Percentiles rank a stretch among this genome's conserved stretches.
These are phyloP conservation scores for Taurulus bubalis DNA, from an alignment of 2,113 vertebrate genomes.

Conservation along the genomic window DNA sequence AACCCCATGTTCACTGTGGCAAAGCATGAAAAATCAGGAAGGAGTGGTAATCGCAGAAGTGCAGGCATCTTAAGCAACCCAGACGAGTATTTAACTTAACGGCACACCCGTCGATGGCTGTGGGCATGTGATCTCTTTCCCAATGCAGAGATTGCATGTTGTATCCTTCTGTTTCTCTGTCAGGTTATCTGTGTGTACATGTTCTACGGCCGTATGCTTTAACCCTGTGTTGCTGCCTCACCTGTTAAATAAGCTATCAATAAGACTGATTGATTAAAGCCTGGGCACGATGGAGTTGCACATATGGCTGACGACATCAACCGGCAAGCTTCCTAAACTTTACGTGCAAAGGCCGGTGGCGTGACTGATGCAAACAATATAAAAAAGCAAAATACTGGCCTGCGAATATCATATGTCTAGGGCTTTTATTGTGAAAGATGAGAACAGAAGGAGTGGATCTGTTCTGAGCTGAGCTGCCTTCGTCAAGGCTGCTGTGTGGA, in stretches of 20 bases:
- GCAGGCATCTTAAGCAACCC: slow-evolving; percentile 53
- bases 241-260: slow-evolving; percentile 74
- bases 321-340: slow-evolving; percentile 26
- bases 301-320: slow-evolving; percentile 41
- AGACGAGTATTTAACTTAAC: slow-evolving; percentile 45
- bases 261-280: slow-evolving; percentile 66
- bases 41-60: slow-evolving; percentile 53
- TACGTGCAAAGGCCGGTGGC: no score
- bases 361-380: not conserved
- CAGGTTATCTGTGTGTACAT: slow-evolving; percentile 27
- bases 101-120: slow-evolving; percentile 30
- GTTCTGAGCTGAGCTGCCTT: no score
- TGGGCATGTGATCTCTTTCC: slow-evolving; percentile 39
- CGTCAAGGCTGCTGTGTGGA: no score
- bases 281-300: slow-evolving; percentile 44
- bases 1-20: slow-evolving; percentile 33
- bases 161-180: slow-evolving; percentile 25
- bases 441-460: no score
- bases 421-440: no score
- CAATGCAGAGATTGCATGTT: slow-evolving; percentile 45
- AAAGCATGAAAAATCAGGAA: slow-evolving; percentile 36
- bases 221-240: slow-evolving; percentile 42
- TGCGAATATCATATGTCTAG: no score
- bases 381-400: not conserved
- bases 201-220: slow-evolving; percentile 25